These are phyloP conservation scores for Psephotus haematonotus DNA, from an alignment of 2,113 vertebrate species.

Conservation along the genomic window DNA sequence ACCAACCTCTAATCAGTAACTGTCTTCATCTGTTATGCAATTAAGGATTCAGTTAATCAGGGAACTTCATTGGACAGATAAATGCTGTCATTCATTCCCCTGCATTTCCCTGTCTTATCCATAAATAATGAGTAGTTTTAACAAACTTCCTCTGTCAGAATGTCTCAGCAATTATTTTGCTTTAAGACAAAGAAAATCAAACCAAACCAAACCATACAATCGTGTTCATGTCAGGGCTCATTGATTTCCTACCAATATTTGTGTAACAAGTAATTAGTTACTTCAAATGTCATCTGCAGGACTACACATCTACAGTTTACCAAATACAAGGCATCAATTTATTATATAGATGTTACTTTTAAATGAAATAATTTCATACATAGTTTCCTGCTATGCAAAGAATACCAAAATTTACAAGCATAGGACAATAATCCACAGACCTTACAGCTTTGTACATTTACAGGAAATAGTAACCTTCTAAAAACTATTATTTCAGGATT, in stretches of 20 bases:
- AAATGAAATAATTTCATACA: not conserved
- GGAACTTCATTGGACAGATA: not conserved
- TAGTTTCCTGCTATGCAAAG: not conserved
- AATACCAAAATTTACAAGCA: accelerated
- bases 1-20: not conserved
- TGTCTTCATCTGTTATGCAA: not conserved
- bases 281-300: not conserved
- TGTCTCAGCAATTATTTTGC: not conserved
- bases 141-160: not conserved
- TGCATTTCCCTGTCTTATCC: not conserved
- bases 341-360: not conserved
- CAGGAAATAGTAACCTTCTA: not conserved
- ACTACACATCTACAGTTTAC: not conserved
- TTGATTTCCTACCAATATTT: not conserved
- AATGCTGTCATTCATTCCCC: not conserved
- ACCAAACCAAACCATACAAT: not conserved
- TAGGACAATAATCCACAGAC: not conserved
- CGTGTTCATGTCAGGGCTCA: not conserved
- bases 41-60: not conserved
- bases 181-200: not conserved
- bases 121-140: not conserved
- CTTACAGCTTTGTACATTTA: not conserved
- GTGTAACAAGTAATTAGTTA: not conserved
- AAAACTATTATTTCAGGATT: not conserved
- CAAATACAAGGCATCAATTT: not conserved